Conservation (phyloP, 2,113 vertebrate genomes). For the Tinamus guttatus region DNA sequence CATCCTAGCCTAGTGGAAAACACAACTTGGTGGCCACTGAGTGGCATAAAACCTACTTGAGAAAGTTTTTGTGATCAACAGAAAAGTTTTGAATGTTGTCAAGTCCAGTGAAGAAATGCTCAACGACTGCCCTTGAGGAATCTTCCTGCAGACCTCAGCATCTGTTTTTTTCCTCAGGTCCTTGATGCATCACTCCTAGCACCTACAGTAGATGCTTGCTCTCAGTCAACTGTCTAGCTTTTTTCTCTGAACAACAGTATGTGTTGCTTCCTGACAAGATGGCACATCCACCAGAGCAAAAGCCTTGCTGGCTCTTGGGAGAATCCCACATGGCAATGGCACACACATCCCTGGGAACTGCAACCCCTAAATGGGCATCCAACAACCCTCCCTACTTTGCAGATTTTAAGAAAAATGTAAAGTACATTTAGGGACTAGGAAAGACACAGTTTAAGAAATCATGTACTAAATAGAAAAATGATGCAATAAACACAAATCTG, state of each 20-base stretch:
- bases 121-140: background rate
- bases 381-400: background rate
- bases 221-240: background rate
- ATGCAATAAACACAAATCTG: background rate
- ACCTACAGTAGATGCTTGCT: background rate
- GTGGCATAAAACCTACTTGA: background rate
- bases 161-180: background rate
- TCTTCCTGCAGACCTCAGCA: background rate
- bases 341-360: background rate
- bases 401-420: background rate
- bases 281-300: background rate
- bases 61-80: background rate
- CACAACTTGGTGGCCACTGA: background rate
- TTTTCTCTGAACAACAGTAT: background rate
- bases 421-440: too few relatives aligned
- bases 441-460: background rate
- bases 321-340: background rate
- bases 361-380: too few relatives aligned
- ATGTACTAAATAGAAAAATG: background rate
- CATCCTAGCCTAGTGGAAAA: background rate
- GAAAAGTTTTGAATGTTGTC: background rate
- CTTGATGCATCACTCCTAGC: background rate
- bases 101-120: background rate
- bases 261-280: background rate
- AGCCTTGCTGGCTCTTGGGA: background rate